A percentile compares a stretch with the other conserved stretches of the same genome.
phyloP scores from a whole-genome alignment of 2,113 vertebrate species.

The Poicephalus meyeri region DNA sequence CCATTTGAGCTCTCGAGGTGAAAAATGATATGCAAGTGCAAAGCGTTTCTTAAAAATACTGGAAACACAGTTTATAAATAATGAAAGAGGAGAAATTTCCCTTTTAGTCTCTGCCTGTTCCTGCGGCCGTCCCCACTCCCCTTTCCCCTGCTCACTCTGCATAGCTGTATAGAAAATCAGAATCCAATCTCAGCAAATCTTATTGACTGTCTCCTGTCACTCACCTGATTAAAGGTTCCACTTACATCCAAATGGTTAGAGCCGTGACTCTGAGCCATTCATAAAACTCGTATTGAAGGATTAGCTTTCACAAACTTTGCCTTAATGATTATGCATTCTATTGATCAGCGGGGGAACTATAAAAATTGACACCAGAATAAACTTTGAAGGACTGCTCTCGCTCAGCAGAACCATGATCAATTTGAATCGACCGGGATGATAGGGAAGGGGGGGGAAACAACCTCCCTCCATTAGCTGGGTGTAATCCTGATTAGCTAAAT shows the following conservation, averaged over 20 bases:
- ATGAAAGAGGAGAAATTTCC: conserved; percentile 48
- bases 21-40: conserved; percentile 49
- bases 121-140: background rate
- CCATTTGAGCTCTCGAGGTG: conserved; percentile 32
- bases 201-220: conserved; percentile 72
- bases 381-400: conserved; percentile 79
- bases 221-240: conserved; percentile 78
- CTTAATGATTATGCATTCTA: conserved; percentile 81
- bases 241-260: conserved; percentile 74
- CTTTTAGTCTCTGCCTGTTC: conserved; percentile 25
- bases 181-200: conserved; percentile 57
- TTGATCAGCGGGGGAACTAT: conserved; percentile 78
- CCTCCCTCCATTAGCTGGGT: conserved; percentile 74
- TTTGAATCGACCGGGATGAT: conserved; percentile 70
- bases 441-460: background rate
- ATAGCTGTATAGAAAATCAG: conserved; percentile 47
- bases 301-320: conserved; percentile 80
- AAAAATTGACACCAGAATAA: conserved; percentile 88
- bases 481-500: conserved; percentile 54
- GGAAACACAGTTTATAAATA: conserved; percentile 62
- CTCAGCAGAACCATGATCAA: conserved; percentile 77
- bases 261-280: conserved; percentile 74
- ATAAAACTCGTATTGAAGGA: conserved; percentile 80
- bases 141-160: conserved; percentile 29
- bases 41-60: conserved; percentile 53